phyloP scores from a whole-genome alignment of 2,888 invertebrate species.

The Nebria salina region DNA sequence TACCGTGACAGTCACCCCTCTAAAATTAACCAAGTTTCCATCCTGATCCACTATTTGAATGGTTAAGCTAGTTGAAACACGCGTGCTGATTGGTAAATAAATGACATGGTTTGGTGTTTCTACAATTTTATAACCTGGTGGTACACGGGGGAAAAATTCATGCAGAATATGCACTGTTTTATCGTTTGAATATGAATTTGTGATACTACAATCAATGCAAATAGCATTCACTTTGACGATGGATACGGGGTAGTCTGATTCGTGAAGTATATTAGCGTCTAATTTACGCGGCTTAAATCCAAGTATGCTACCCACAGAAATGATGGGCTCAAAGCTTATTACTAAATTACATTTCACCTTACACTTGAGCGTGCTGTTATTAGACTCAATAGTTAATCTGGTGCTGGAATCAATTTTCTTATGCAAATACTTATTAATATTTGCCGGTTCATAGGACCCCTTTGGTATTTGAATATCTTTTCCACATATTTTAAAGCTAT shows the following conservation, averaged over 20 bases:
- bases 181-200: too few species aligned
- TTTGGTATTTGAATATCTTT: neutral
- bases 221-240: constrained; percentile 49
- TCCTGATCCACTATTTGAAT: too few species aligned
- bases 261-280: constrained; percentile 30
- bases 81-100: too few species aligned
- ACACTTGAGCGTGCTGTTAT: constrained; percentile 46
- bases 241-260: constrained; percentile 48
- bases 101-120: too few species aligned
- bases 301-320: constrained; percentile 45
- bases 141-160: too few species aligned
- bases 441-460: constrained; percentile 48
- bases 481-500: too few species aligned
- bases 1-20: too few species aligned
- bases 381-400: neutral
- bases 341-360: constrained; percentile 29
- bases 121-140: too few species aligned
- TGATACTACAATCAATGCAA: constrained; percentile 51
- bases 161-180: too few species aligned
- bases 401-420: neutral
- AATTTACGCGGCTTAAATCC: constrained; percentile 43
- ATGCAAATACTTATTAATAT: constrained; percentile 36
- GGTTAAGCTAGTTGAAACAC: too few species aligned
- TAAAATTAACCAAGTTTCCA: too few species aligned
- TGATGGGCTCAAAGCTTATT: constrained; percentile 37